A percentile compares a stretch with the other conserved stretches of the same genome.
phyloP scores from a whole-genome alignment of 2,797 vertebrate species.

The Anomalospiza imberbis region DNA sequence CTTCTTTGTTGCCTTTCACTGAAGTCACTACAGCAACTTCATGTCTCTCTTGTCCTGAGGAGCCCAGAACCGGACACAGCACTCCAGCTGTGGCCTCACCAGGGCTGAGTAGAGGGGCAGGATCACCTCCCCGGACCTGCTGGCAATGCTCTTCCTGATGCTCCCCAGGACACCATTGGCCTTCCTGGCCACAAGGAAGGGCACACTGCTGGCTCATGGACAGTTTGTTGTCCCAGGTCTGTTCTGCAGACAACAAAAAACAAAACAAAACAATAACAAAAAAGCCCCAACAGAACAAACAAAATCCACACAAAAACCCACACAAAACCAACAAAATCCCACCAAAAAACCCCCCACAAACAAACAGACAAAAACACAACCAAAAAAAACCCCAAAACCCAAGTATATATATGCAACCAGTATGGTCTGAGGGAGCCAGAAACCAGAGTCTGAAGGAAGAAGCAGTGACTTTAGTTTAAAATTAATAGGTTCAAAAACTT shows the following conservation, averaged over 20 bases:
- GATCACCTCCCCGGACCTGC: no score
- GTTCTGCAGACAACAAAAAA: background rate
- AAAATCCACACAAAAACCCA: background rate
- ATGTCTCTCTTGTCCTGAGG: rapidly evolving
- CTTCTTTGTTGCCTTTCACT: background rate
- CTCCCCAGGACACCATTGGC: rapidly evolving
- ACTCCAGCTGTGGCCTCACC: background rate
- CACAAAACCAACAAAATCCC: background rate
- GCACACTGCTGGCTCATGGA: background rate
- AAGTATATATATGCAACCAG: background rate
- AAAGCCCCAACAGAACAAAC: background rate
- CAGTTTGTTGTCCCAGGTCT: background rate
- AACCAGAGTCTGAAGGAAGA: background rate
- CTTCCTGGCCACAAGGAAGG: background rate
- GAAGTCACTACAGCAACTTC: background rate
- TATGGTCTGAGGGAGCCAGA: background rate
- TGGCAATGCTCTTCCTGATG: rapidly evolving
- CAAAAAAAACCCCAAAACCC: background rate
- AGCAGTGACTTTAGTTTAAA: background rate
- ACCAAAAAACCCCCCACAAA: background rate
- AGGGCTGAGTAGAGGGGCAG: background rate
- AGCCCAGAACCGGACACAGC: background rate
- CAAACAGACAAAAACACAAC: no score
- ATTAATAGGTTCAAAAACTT: background rate
- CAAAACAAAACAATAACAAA: background rate